Evolutionary conservation across 2,113 vertebrate species (phyloP).

Genomic region (Archilochus colubris): DNA sequence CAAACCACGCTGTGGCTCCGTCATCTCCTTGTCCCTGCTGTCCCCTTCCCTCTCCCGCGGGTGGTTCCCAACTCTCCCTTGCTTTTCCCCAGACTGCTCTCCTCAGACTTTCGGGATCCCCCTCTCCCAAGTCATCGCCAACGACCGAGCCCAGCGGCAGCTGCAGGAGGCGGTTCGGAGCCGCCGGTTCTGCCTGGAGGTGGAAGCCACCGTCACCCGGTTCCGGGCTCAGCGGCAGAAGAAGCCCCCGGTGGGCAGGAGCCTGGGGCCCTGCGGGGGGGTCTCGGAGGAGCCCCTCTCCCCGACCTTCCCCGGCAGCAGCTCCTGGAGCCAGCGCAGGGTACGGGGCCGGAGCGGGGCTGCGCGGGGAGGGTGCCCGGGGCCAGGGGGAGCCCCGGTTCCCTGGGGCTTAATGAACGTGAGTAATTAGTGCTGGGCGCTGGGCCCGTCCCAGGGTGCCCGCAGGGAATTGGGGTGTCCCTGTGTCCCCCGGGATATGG

Average conservation of each 20-base stretch:
- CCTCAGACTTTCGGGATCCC: conserved; percentile 85
- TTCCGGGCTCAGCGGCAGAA: conserved; percentile 81
- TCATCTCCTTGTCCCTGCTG: background rate
- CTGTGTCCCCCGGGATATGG: background rate
- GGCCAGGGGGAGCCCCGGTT: background rate
- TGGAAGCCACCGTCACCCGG: conserved; percentile 81
- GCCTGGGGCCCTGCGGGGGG: background rate
- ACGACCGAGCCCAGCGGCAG: conserved; percentile 77
- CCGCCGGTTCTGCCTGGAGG: conserved; percentile 83
- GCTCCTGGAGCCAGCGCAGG: conserved; percentile 80
- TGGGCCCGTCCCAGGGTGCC: background rate
- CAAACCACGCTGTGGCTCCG: too few species aligned
- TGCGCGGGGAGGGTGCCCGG: background rate
- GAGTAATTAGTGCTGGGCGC: background rate
- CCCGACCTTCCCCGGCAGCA: conserved; percentile 54
- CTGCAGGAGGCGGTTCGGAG: conserved; percentile 81
- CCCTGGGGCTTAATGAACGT: fast-evolving
- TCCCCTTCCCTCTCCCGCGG: background rate
- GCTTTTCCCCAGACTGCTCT: conserved; percentile 66
- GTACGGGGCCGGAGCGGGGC: conserved; percentile 39
- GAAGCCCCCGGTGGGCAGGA: background rate
- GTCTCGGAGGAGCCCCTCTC: conserved; percentile 69
- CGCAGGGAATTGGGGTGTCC: background rate
- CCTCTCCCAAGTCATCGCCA: conserved; percentile 81
- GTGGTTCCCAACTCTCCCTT: background rate